A percentile compares a stretch with the other conserved stretches of the same genome.
phyloP scores from a whole-genome alignment of 2,113 vertebrate genomes.

The Fukomys damarensis region DNA sequence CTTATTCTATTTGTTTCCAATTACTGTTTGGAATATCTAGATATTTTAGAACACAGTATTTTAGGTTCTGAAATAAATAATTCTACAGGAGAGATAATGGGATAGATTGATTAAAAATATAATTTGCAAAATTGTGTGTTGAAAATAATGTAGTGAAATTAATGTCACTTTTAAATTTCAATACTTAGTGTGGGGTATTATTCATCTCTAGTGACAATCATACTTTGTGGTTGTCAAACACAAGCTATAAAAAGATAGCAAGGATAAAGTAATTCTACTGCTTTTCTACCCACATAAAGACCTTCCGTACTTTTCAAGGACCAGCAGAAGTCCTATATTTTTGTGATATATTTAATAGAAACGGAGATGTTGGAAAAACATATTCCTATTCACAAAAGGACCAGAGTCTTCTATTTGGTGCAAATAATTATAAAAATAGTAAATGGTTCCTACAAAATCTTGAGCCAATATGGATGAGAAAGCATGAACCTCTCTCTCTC shows the following conservation, averaged over 20 bases:
- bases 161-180: background rate
- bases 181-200: background rate
- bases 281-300: background rate
- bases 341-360: background rate
- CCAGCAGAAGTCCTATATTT: background rate
- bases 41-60: background rate
- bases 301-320: background rate
- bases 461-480: background rate
- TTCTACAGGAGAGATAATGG: background rate
- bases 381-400: background rate
- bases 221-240: background rate
- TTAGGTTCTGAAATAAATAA: background rate
- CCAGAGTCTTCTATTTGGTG: background rate
- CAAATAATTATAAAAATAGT: slow-evolving; percentile 6
- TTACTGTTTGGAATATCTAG: background rate
- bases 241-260: background rate
- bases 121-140: background rate
- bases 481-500: too few species aligned
- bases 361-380: background rate
- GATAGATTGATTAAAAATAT: background rate
- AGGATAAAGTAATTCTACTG: background rate
- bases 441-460: background rate
- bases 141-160: background rate
- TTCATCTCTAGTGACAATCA: background rate
- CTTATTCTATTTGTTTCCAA: background rate